Percentiles rank a stretch among this genome's conserved stretches.
phyloP scores from a whole-genome alignment of 2,888 invertebrate species.

The Villa cingulata region DNA sequence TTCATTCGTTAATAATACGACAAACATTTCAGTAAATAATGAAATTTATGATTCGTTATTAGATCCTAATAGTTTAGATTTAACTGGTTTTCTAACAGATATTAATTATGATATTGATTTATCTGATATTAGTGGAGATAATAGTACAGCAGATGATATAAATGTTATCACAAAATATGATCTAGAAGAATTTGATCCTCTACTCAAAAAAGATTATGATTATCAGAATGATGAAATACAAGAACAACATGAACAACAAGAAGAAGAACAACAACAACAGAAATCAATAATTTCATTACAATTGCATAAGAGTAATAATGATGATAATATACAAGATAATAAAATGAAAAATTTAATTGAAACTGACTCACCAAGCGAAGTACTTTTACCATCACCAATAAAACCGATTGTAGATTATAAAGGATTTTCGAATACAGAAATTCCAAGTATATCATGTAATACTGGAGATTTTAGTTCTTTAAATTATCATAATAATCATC shows the following conservation, averaged over 20 bases:
- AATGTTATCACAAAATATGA: constrained; percentile 30
- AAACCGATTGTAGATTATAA: constrained; percentile 43
- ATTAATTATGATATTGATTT: constrained; percentile 66
- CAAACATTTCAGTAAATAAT: constrained; percentile 38
- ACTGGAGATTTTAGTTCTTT: constrained; percentile 42
- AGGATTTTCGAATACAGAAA: constrained; percentile 48
- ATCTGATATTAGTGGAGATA: constrained; percentile 59
- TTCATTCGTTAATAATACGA: constrained; percentile 44
- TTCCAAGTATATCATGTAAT: constrained; percentile 51
- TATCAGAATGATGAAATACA: not conserved
- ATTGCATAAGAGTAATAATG: not conserved
- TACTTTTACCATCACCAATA: constrained; percentile 45
- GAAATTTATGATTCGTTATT: too few relatives aligned
- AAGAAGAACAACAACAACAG: not conserved
- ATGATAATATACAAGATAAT: constrained; percentile 3
- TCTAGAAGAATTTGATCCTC: constrained; percentile 35
- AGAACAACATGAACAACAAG: not conserved
- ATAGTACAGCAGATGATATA: constrained; percentile 50
- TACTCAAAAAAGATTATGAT: constrained; percentile 18
- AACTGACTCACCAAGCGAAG: constrained; percentile 33
- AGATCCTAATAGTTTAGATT: constrained; percentile 30
- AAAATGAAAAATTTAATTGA: constrained; percentile 27
- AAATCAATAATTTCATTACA: not conserved
- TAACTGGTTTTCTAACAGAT: constrained; percentile 48
- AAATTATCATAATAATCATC: too few relatives aligned